Conservation (phyloP, 2,888 invertebrate genomes). For the Petrophora chlorosata region DNA sequence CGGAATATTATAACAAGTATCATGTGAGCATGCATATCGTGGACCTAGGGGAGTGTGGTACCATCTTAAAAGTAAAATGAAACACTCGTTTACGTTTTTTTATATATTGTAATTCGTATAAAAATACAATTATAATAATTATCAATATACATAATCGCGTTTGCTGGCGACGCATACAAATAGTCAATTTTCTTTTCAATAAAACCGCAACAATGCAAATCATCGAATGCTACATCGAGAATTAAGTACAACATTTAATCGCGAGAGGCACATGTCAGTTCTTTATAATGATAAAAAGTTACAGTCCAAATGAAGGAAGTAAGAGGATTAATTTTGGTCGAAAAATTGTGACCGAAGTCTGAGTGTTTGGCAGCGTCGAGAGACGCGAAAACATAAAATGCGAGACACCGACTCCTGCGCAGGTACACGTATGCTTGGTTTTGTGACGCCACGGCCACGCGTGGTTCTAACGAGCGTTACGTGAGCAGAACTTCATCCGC, state of each 20-base stretch:
- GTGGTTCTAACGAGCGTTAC: neutral
- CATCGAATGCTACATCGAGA: slow-evolving; percentile 53
- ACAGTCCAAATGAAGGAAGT: slow-evolving; percentile 17
- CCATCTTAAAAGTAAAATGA: slow-evolving; percentile 51
- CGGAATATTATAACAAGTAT: too few species aligned
- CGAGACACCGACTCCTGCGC: slow-evolving; percentile 7
- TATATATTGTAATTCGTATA: slow-evolving; percentile 77
- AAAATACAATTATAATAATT: slow-evolving; percentile 79
- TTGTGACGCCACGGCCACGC: slow-evolving; percentile 1
- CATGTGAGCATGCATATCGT: too few species aligned
- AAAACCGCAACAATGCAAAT: slow-evolving; percentile 62
- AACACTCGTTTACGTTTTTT: slow-evolving; percentile 46
- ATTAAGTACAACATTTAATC: slow-evolving; percentile 71
- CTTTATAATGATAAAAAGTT: slow-evolving; percentile 37
- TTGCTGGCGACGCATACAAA: slow-evolving; percentile 67
- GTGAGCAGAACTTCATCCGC: too few species aligned
- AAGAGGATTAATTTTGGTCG: slow-evolving; percentile 12
- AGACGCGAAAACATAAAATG: slow-evolving; percentile 32
- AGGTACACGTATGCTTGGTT: neutral
- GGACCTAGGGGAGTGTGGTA: neutral
- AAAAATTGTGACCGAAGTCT: slow-evolving; percentile 30
- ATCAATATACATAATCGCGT: slow-evolving; percentile 75
- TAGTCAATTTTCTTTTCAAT: slow-evolving; percentile 50
- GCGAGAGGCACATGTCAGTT: slow-evolving; percentile 66
- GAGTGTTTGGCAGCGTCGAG: slow-evolving; percentile 33